Base-by-base conservation (phyloP, 2,888 invertebrate genomes). In the Timema cristinae region DNA sequence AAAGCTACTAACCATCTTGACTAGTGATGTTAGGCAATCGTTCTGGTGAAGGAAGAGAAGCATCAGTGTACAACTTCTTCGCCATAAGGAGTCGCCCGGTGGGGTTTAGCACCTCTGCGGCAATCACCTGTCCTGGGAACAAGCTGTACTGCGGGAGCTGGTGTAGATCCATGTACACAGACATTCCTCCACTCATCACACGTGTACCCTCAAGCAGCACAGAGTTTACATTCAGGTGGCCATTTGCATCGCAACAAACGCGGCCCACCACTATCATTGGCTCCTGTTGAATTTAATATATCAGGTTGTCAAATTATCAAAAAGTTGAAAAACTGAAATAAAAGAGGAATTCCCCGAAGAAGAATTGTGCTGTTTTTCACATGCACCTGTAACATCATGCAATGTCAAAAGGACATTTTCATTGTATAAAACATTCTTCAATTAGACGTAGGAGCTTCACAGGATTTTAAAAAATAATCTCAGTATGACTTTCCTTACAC, bases 51-150 rank as follows among this genome's bases (percentile, higher is more conserved):
- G 81, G 79, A 50, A 85, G 80, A 32, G 82, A 79, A 2, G 86
- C 87, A 76, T 90, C 88, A 5, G 84, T 81, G 78, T 85, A 87
- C 6, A 95, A 81, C 78, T 90, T 87, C 50, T 88, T 86, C 0
- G 89, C 92, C 32, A 89, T 80, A 74, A 95, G 86, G 71, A 83
- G 85, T 77, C 88, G 88, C 0, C 91, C 92, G 32, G 88, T 87
- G 0, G 88, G 88, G 81, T 93, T 93, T 7, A 86, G 84, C 0
- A 94, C 95, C 70, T 89, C 86, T 73, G 92, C 86, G 61, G 90
- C 90, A 10, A 93, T 88, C 68, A 91, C 86, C 85, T 94, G 93
- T 0, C 94, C 94, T 47, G 92, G 90, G 79, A 91, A 94, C 73
- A 94, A 79, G 0, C 91, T 88, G 79, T 88, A 92, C 75, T 87